Evolutionary conservation across 2,797 vertebrate species (phyloP), one percentile per base, ranked within the genome.

Genomic region (Ara ararauna): DNA sequence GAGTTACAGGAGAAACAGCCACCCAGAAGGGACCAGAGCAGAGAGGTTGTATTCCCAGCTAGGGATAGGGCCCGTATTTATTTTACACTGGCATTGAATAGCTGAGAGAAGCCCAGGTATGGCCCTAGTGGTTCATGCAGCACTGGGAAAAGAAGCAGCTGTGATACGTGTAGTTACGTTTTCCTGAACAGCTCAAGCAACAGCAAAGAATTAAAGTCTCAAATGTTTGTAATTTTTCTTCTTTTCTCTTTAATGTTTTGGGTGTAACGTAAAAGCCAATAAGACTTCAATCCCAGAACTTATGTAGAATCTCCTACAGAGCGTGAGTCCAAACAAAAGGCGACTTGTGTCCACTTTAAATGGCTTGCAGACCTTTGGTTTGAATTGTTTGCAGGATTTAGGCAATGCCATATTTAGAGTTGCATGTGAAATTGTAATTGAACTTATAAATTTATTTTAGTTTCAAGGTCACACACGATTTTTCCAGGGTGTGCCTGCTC

Each of bases 401-500:
- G 75, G 48, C 60, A 64, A 64, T 76, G 36, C 89, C 73, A 5
- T 93, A 87, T 88, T 94, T 94, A 91, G 77, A 86, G 26, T 45
- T 87, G 71, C 87, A 83, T n/a, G 0, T 84, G 80, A 93, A 94
- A 88, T 70, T 0, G 0, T 85, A 91, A 94, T 87, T 90, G 61
- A 94, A 82, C 71, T 65, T 90, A 71, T 1, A 79, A 77, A 91
- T 93, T 85, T 94, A 91, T 94, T 96, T 91, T 90, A 53, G 73
- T 94, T 91, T 90, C 80, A 70, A 20, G 77, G 74, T 87, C 90
- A 79, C 48, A 90, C 17, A 2, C 73, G 85, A 4, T 92, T 95
- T 97, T 96, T 93, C 92, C 91, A 87, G 89, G 94, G 91, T 94
- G 91, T 95, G 93, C 75, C 95, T 94, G 60, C 90, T 93, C 88